Evolutionary conservation across 2,888 invertebrate species (phyloP).

Genomic region (Cepaea hortensis): DNA sequence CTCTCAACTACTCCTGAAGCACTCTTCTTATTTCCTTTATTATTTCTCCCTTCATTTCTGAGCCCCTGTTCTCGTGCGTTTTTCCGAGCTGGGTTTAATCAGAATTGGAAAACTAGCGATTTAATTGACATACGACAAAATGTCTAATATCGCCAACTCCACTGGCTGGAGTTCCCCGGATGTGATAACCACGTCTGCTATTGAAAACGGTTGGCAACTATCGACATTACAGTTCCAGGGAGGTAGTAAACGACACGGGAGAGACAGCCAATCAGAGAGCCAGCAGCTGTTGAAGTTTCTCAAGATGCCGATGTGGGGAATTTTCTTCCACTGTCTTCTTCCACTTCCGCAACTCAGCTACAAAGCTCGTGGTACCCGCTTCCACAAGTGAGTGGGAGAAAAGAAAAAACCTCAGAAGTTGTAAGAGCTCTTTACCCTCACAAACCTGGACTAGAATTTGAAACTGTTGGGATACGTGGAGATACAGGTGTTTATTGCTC

Average conservation of each 20-base stretch:
- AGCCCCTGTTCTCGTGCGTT: not conserved
- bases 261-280: constrained; percentile 30
- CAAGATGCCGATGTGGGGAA: constrained; percentile 25
- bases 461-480: not conserved
- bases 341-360: not conserved
- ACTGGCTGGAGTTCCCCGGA: not conserved
- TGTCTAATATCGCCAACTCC: constrained; percentile 28
- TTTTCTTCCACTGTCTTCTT: not conserved
- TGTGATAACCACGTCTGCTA: not conserved
- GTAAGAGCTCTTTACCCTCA: not conserved
- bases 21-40: not conserved
- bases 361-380: constrained; percentile 10
- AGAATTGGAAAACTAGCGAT: constrained; percentile 32
- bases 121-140: constrained; percentile 47
- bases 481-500: too few relatives aligned
- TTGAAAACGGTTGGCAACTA: constrained; percentile 29
- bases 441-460: not conserved
- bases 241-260: constrained; percentile 25
- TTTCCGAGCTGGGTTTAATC: constrained; percentile 25
- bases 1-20: not conserved
- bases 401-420: not conserved
- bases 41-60: constrained; percentile 1
- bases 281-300: constrained; percentile 45
- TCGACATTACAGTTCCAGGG: constrained; percentile 6
- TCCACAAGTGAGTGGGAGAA: not conserved